Evolutionary conservation across 2,797 vertebrate species (phyloP).

Genomic region (Eupleurogrammus muticus): DNA sequence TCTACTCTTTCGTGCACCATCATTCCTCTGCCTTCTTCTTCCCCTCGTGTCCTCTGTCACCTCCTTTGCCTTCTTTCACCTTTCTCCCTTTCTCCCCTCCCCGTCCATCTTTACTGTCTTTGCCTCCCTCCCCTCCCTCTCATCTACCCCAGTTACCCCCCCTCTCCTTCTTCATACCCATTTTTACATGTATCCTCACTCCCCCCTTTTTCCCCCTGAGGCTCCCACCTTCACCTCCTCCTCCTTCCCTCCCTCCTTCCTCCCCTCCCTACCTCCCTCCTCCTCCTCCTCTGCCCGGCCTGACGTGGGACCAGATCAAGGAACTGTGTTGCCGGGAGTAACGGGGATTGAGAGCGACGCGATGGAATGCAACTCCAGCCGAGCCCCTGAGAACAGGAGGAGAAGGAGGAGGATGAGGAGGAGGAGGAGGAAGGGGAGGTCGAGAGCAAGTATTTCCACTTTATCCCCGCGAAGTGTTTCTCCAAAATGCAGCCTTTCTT

Average conservation of each 20-base stretch:
- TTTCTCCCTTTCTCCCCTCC: conserved; percentile 3
- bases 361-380: conserved; percentile 80
- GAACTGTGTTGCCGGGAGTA: conserved; percentile 79
- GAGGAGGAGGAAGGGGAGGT: conserved; percentile 36
- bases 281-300: conserved; percentile 62
- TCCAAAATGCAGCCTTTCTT: conserved; percentile 33
- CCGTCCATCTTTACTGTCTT: conserved; percentile 8
- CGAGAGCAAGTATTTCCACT: conserved; percentile 72
- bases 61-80: conserved; percentile 26
- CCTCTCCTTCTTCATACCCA: conserved; percentile 17
- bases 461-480: conserved; percentile 63
- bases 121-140: not conserved
- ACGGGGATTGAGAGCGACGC: conserved; percentile 76
- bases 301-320: conserved; percentile 81
- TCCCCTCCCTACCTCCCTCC: too few relatives aligned
- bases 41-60: conserved; percentile 17
- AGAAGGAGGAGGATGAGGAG: conserved; percentile 47
- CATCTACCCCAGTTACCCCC: not conserved
- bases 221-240: conserved; percentile 30
- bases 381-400: conserved; percentile 72
- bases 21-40: conserved; percentile 1
- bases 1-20: not conserved
- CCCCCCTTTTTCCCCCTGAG: conserved; percentile 9
- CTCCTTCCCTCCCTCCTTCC: conserved; percentile 3
- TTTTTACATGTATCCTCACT: conserved; percentile 46